A percentile compares a stretch with the other conserved stretches of the same genome.
Conservation (phyloP, 2,113 vertebrate species). For the Ondatra zibethicus region DNA sequence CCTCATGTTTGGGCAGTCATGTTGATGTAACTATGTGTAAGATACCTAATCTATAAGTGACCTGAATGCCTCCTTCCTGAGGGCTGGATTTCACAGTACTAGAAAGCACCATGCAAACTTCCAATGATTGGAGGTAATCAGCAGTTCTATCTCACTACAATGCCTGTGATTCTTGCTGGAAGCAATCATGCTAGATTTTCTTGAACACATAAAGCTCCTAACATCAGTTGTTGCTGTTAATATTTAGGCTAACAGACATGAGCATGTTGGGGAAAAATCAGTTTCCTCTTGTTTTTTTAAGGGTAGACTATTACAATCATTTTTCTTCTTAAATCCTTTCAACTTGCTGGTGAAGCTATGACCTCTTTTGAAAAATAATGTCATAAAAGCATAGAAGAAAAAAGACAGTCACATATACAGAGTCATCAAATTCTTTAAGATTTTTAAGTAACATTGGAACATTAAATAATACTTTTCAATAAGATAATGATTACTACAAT, state of each 20-base stretch:
- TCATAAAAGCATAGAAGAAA: neutral
- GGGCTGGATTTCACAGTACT: neutral
- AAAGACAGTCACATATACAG: neutral
- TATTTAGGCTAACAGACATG: neutral
- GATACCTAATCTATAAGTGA: neutral
- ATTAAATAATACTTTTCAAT: neutral
- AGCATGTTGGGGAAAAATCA: neutral
- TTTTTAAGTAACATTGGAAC: neutral
- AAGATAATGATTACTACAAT: neutral
- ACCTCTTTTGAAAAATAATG: neutral
- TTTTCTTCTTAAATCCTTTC: neutral
- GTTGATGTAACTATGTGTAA: neutral
- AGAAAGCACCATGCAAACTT: neutral
- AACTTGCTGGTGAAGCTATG: neutral
- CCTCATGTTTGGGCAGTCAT: neutral
- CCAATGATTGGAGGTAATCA: neutral
- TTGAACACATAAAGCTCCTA: neutral
- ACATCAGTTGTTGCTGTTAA: neutral
- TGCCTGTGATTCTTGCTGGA: neutral
- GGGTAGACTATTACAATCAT: neutral
- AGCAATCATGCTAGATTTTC: neutral
- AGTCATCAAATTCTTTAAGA: conserved; percentile 1
- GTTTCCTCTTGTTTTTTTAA: neutral
- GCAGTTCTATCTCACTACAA: neutral
- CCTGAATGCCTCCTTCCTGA: neutral